Evolutionary conservation across 2,113 vertebrate genomes (phyloP).

Genomic region (Gambusia affinis): DNA sequence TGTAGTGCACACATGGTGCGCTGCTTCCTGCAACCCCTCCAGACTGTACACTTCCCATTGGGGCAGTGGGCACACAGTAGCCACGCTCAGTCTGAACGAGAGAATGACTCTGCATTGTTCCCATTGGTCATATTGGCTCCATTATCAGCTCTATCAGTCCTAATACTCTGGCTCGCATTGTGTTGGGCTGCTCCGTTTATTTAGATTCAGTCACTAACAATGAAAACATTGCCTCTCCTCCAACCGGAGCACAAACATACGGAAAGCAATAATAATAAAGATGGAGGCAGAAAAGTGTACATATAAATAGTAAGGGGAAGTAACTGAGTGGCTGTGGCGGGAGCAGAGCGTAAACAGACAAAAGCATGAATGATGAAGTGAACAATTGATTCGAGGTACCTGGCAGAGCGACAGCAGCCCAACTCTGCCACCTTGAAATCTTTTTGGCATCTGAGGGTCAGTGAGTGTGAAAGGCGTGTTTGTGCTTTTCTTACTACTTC

Average conservation of each 20-base stretch:
- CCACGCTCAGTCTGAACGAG: constrained; percentile 68
- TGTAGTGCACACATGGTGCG: constrained; percentile 21
- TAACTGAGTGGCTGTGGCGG: constrained; percentile 60
- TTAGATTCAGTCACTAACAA: constrained; percentile 72
- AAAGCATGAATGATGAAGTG: constrained; percentile 69
- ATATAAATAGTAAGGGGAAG: constrained; percentile 77
- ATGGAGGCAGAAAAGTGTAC: constrained; percentile 65
- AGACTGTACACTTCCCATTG: constrained; percentile 58
- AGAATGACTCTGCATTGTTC: constrained; percentile 72
- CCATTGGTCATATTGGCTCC: constrained; percentile 66
- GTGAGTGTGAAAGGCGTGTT: constrained; percentile 8
- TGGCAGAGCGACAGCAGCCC: constrained; percentile 69
- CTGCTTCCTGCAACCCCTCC: constrained; percentile 35
- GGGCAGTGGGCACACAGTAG: constrained; percentile 61
- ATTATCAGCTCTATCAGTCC: constrained; percentile 73
- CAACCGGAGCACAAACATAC: constrained; percentile 67
- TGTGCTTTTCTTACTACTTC: constrained; percentile 26
- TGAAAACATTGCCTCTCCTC: constrained; percentile 73
- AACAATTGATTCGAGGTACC: constrained; percentile 71
- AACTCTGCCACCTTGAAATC: constrained; percentile 55
- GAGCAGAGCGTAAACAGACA: constrained; percentile 72
- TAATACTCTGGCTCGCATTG: constrained; percentile 73
- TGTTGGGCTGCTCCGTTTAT: constrained; percentile 74
- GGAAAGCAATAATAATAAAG: constrained; percentile 79
- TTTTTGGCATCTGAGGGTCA: constrained; percentile 20